phyloP scores from a whole-genome alignment of 2,888 invertebrate species.

The Byasa hedistus region DNA sequence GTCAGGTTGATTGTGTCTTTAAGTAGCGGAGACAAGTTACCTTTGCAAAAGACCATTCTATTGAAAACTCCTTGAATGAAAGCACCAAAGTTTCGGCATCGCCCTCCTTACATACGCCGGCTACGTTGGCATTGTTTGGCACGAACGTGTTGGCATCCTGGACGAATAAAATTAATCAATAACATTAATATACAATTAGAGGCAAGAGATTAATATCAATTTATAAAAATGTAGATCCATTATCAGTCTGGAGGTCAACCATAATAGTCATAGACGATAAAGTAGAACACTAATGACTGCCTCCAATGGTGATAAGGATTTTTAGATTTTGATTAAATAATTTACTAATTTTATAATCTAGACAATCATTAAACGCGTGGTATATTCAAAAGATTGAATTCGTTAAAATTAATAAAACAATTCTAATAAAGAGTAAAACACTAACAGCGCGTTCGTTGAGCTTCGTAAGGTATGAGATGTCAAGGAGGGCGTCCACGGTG shows the following conservation, averaged over 20 bases:
- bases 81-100: constrained; percentile 86
- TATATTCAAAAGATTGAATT: too few species aligned
- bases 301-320: too few species aligned
- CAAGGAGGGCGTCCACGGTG: constrained; percentile 87
- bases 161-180: constrained; percentile 34
- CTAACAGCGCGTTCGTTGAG: constrained; percentile 80
- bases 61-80: constrained; percentile 86
- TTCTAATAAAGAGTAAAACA: constrained; percentile 23
- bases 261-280: too few species aligned
- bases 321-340: too few species aligned
- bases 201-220: background rate
- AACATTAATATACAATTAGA: background rate
- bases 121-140: constrained; percentile 85
- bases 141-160: constrained; percentile 87
- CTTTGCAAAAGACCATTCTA: constrained; percentile 90
- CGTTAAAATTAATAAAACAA: too few species aligned
- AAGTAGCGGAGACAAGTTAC: too few species aligned
- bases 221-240: background rate
- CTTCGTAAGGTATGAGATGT: constrained; percentile 85
- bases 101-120: constrained; percentile 87
- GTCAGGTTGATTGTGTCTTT: too few species aligned
- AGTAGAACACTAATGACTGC: too few species aligned
- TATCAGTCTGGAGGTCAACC: background rate
- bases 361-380: too few species aligned
- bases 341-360: too few species aligned